Evolutionary conservation across 2,113 vertebrate species (phyloP).

Genomic region (Podarcis cretensis): DNA sequence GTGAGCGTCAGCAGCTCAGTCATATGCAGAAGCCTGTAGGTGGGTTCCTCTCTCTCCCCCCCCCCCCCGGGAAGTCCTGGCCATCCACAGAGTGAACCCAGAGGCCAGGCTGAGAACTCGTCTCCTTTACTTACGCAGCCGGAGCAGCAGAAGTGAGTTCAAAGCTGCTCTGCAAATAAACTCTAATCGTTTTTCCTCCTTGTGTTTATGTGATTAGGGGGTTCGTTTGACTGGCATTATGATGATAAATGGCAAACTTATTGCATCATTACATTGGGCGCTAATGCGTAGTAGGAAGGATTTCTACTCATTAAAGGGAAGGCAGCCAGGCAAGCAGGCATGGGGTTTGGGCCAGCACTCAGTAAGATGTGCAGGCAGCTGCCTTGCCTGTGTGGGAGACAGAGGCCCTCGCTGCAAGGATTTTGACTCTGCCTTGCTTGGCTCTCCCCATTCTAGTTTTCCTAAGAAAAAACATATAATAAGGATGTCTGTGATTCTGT

Average conservation of each 20-base stretch:
- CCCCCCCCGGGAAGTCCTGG: neutral
- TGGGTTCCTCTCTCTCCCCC: neutral
- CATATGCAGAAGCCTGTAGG: rapidly evolving
- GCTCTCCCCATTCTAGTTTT: neutral
- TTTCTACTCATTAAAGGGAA: constrained; percentile 59
- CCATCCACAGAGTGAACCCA: neutral
- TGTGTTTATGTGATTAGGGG: constrained; percentile 73
- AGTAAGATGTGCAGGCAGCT: neutral
- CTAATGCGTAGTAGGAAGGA: constrained; percentile 72
- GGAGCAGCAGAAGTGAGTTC: constrained; percentile 59
- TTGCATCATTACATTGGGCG: constrained; percentile 75
- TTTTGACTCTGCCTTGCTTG: neutral
- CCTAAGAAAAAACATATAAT: neutral
- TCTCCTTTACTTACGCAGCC: constrained; percentile 29
- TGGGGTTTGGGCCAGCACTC: neutral
- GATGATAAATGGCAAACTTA: constrained; percentile 81
- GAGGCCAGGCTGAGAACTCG: neutral
- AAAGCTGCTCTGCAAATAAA: constrained; percentile 70
- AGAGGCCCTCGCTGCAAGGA: neutral
- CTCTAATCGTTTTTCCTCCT: constrained; percentile 73
- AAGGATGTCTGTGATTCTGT: neutral
- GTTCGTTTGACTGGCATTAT: constrained; percentile 76
- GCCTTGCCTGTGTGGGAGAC: neutral
- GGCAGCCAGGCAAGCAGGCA: constrained; percentile 42
- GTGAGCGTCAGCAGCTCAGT: rapidly evolving